Evolutionary conservation across 2,797 vertebrate species (phyloP), one percentile per base, ranked within the genome.

Genomic region (Galaxias olidus): DNA sequence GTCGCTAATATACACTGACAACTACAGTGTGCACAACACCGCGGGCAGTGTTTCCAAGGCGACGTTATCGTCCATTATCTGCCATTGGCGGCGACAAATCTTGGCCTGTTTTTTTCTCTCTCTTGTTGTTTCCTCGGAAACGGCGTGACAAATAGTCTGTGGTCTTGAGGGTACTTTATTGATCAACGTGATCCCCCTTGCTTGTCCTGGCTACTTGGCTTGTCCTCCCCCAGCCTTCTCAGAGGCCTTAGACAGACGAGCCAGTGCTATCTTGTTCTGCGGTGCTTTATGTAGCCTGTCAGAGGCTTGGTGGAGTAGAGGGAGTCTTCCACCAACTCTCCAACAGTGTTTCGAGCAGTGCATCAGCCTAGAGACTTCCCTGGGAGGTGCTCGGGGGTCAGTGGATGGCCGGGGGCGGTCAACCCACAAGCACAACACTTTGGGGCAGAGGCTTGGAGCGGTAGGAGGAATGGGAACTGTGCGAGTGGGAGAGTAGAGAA

Each of bases 211-310:
- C 30, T 59, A 52, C 7, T 30, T 30, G 2, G 65, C 79, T 73
- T 15, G 50, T 71, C 71, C 46, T 65, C 66, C 30, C 19, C 68
- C 63, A 66, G 68, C 68, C 67, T 66, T 83, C 84, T 79, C 77
- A 43, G 59, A 71, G 69, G 82, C 68, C 61, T 66, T 70, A 54
- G 41, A 79, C 77, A 64, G 30, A 66, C 65, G 65, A 65, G n/a
- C 19, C 41, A 12, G 62, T 68, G 65, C 75, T 76, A 66, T 77
- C 79, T 83, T 65, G 78, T 87, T 86, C 43, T 3, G 61, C 45
- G 55, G 75, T 63, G 76, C 69, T 86, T 89, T 84, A 86, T 84
- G 77, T 74, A 66, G 65, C 60, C 82, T 85, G 85, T 86, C 88
- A 85, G 49, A 30, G 65, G 70, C 75, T 63, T 59, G 65, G 73